Conservation (phyloP, 2,888 invertebrate genomes). For the Agrypnus murinus region DNA sequence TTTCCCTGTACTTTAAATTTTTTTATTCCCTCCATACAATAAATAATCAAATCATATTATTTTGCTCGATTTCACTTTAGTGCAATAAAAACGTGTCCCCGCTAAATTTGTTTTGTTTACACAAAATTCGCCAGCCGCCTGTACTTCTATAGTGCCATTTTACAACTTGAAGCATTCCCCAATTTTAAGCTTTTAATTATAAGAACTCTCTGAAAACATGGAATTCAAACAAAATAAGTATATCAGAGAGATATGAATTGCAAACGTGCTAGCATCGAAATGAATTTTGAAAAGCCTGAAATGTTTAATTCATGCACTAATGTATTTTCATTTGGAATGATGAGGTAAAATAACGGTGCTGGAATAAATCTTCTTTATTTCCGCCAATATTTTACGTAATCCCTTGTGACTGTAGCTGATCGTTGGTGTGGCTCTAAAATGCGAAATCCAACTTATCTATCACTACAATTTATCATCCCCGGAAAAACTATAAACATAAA, state of each 20-base stretch:
- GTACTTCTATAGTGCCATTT: too few species aligned
- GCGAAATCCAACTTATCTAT: constrained; percentile 39
- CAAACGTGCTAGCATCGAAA: constrained; percentile 40
- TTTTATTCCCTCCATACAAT: too few species aligned
- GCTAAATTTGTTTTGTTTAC: too few species aligned
- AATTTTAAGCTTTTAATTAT: constrained; percentile 21
- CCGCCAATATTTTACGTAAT: constrained; percentile 57
- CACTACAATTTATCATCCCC: constrained; percentile 31
- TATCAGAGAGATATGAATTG: constrained; percentile 41
- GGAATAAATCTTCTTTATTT: constrained; percentile 58
- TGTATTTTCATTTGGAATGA: constrained; percentile 50
- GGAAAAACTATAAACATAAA: constrained; percentile 41
- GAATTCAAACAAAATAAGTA: constrained; percentile 22
- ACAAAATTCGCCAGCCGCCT: too few species aligned
- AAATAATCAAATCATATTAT: too few species aligned
- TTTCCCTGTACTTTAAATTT: not conserved
- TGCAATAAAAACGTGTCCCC: too few species aligned
- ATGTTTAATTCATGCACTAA: constrained; percentile 48
- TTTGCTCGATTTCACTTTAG: too few species aligned
- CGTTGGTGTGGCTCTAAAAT: constrained; percentile 36
- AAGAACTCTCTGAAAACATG: constrained; percentile 11
- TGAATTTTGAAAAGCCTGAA: constrained; percentile 31
- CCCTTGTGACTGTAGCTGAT: constrained; percentile 51
- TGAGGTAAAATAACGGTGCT: constrained; percentile 49
- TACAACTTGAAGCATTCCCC: too few species aligned